These are phyloP conservation scores for Psephotus haematonotus DNA, from an alignment of 2,113 vertebrate species.

Conservation along the genomic window DNA sequence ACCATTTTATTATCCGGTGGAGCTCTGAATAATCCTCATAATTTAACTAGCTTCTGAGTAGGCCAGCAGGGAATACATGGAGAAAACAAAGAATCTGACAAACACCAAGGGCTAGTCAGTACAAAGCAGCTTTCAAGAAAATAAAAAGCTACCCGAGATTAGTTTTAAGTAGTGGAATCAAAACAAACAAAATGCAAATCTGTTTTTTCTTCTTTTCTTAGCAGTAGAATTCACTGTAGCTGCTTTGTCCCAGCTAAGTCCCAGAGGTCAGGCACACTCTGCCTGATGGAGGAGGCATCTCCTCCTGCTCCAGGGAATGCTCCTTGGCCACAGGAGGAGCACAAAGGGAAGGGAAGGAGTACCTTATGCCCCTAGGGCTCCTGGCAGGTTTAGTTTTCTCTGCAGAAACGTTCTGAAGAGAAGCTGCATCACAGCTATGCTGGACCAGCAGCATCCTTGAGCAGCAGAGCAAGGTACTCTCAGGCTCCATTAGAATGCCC, in stretches of 20 bases:
- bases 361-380: rapidly evolving
- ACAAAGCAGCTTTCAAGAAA: constrained; percentile 33
- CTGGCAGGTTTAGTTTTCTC: not conserved
- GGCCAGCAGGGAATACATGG: constrained; percentile 3
- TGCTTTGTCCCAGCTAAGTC: not conserved
- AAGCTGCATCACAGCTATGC: not conserved
- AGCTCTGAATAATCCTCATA: constrained; percentile 51
- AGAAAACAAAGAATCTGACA: constrained; percentile 30
- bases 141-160: constrained; percentile 2
- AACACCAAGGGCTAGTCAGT: not conserved
- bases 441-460: not conserved
- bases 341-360: not conserved
- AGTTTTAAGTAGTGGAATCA: constrained; percentile 25
- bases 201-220: not conserved
- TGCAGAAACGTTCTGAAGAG: not conserved
- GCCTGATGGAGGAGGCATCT: not conserved
- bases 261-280: not conserved
- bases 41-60: constrained; percentile 36
- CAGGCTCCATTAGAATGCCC: not conserved
- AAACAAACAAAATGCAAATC: not conserved
- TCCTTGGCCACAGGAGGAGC: not conserved
- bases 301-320: not conserved
- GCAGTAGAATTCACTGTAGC: not conserved
- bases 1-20: constrained; percentile 49
- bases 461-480: not conserved